Conservation (phyloP, 92 coral and sea anemone species). For the Palythoa grandis region DNA sequence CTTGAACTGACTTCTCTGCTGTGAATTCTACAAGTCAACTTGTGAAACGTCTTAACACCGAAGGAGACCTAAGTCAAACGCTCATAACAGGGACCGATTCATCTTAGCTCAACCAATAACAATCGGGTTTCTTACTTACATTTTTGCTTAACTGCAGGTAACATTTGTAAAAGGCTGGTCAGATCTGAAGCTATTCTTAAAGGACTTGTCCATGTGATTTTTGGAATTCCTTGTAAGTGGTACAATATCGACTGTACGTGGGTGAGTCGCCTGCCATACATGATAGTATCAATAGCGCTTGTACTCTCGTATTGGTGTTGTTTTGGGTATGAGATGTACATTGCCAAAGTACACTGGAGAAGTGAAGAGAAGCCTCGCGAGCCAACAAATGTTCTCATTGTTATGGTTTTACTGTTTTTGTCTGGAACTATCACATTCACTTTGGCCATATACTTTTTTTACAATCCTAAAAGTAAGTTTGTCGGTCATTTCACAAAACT, state of each 20-base stretch:
- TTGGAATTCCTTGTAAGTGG: constrained; percentile 56
- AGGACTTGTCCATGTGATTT: constrained; percentile 30
- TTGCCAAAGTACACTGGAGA: constrained; percentile 49
- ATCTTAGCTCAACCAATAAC: no score
- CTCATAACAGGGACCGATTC: no score
- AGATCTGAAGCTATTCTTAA: constrained; percentile 18
- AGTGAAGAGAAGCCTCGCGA: constrained; percentile 37
- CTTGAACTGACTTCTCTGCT: no score
- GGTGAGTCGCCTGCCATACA: constrained; percentile 9
- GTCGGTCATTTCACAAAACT: constrained; percentile 43
- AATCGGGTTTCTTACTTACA: no score
- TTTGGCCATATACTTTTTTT: constrained; percentile 49
- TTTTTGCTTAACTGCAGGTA: no score
- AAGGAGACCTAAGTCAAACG: no score
- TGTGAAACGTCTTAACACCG: no score
- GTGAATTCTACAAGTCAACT: no score
- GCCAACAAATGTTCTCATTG: constrained; percentile 54
- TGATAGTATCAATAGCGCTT: constrained; percentile 20
- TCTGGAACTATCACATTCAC: constrained; percentile 57
- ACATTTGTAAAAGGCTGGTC: no score
- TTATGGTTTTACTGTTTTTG: constrained; percentile 44
- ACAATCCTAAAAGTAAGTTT: constrained; percentile 50
- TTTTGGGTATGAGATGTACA: constrained; percentile 54
- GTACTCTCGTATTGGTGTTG: constrained; percentile 40
- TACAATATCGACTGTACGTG: constrained; percentile 8